Evolutionary conservation across 2,888 invertebrate species (phyloP).

Genomic region (Smittia aterrima): DNA sequence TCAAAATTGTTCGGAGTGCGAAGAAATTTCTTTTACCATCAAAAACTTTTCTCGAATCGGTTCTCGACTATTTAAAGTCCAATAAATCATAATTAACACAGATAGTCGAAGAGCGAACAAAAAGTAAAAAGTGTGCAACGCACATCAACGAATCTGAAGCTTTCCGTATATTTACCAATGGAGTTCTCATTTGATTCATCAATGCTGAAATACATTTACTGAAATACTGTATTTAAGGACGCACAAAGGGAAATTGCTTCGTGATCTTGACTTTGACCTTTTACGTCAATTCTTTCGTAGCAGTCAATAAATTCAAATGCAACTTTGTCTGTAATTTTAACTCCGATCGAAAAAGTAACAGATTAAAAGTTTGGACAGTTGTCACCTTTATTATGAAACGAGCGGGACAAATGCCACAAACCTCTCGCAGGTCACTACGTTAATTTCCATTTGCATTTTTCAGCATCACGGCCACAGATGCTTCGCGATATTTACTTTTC

Average conservation of each 20-base stretch:
- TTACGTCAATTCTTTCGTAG: background rate
- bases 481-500: background rate
- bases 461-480: too few relatives aligned
- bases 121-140: background rate
- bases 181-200: too few relatives aligned
- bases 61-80: background rate
- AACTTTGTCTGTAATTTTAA: too few relatives aligned
- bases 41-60: background rate
- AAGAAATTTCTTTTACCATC: background rate
- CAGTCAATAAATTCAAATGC: background rate
- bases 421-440: too few relatives aligned
- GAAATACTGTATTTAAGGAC: too few relatives aligned
- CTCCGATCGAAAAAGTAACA: too few relatives aligned
- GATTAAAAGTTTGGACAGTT: too few relatives aligned
- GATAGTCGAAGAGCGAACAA: background rate
- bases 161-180: too few relatives aligned
- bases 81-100: constrained; percentile 4
- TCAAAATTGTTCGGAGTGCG: background rate
- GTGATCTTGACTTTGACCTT: constrained; percentile 36
- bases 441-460: too few relatives aligned
- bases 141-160: background rate
- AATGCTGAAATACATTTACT: background rate
- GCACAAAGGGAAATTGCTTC: background rate
- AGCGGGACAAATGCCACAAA: too few relatives aligned
- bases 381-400: too few relatives aligned